Evolutionary conservation across 2,888 invertebrate species (phyloP).

Genomic region (Phortica okadai): DNA sequence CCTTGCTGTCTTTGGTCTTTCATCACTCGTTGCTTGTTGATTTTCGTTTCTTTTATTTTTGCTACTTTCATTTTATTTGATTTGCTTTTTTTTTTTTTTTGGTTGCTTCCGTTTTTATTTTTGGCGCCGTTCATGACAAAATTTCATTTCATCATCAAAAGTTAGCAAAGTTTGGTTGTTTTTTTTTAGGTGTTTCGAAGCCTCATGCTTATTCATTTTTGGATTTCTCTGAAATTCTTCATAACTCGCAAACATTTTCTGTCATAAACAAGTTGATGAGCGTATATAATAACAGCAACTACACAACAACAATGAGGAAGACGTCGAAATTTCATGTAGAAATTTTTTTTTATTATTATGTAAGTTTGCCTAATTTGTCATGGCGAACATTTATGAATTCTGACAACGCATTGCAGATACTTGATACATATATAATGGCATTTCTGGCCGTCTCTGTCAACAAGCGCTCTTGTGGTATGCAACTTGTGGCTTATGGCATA

Average conservation of each 20-base stretch:
- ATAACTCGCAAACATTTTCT: background rate
- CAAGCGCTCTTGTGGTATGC: no score
- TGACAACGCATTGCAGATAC: constrained; percentile 11
- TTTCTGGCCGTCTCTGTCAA: background rate
- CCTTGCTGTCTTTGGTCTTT: background rate
- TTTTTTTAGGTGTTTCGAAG: background rate
- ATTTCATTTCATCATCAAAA: constrained; percentile 18
- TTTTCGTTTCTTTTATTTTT: background rate
- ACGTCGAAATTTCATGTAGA: background rate
- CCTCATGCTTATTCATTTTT: background rate
- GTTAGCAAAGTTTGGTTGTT: background rate
- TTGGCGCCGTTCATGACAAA: constrained; percentile 4
- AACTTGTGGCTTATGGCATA: no score
- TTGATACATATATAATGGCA: background rate
- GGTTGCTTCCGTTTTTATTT: background rate
- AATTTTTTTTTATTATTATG: constrained; percentile 9
- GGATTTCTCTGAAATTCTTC: background rate
- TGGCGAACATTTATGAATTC: constrained; percentile 3
- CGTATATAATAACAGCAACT: background rate
- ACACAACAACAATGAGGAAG: background rate
- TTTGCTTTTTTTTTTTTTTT: background rate
- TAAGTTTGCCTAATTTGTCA: constrained; percentile 27
- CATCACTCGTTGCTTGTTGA: background rate
- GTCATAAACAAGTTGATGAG: background rate
- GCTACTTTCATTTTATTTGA: background rate